Evolutionary conservation across 2,113 vertebrate species (phyloP).

Genomic region (Pomatorhinus ruficollis): DNA sequence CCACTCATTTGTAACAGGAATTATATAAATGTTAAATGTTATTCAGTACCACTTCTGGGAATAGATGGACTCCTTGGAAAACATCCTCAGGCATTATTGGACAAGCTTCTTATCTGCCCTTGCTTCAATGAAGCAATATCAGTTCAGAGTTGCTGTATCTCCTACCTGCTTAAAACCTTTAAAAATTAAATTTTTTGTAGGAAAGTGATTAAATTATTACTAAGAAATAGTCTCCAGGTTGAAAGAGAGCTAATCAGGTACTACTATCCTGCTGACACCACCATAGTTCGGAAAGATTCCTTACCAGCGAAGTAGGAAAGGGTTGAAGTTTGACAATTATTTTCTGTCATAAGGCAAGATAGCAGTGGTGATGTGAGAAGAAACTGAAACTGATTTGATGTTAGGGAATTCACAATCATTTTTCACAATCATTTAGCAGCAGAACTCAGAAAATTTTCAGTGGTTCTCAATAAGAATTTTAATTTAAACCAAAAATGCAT

Average conservation of each 20-base stretch:
- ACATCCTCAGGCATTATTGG: fast-evolving
- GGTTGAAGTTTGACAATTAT: background rate
- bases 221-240: background rate
- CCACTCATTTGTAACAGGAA: background rate
- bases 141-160: background rate
- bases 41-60: background rate
- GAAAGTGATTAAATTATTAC: background rate
- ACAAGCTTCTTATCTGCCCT: background rate
- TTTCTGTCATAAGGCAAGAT: background rate
- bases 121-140: background rate
- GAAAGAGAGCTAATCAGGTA: background rate
- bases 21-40: background rate
- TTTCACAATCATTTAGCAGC: background rate
- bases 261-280: background rate
- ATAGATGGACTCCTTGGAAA: background rate
- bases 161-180: background rate
- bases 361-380: fast-evolving
- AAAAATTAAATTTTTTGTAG: background rate
- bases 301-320: background rate
- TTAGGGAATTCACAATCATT: background rate
- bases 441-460: background rate
- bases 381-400: background rate
- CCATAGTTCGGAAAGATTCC: background rate
- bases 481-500: background rate
- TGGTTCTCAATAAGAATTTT: background rate